phyloP scores from a whole-genome alignment of 30 jellyfish, hydroid and myxozoan species.

The Catostylus mosaicus region DNA sequence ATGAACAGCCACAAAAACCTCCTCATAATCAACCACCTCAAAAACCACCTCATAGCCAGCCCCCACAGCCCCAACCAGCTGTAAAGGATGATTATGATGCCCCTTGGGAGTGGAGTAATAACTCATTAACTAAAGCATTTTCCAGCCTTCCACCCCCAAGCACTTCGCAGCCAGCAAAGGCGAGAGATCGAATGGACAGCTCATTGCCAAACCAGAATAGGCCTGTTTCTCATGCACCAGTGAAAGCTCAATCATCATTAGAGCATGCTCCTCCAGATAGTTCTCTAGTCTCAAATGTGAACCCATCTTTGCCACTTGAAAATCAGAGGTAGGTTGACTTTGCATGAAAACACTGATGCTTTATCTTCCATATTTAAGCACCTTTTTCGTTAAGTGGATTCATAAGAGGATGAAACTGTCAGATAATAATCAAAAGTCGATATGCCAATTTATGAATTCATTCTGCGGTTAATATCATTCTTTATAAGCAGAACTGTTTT shows the following conservation, averaged over 20 bases:
- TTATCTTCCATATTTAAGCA: background rate
- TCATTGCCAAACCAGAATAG: conserved; percentile 20
- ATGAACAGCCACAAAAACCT: conserved; percentile 46
- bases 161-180: conserved; percentile 42
- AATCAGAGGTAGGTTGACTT: conserved; percentile 78
- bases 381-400: background rate
- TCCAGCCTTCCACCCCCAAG: conserved; percentile 66
- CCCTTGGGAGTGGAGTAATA: conserved; percentile 93
- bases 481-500: background rate
- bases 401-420: too few species aligned
- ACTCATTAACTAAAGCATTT: conserved; percentile 52
- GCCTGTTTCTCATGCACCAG: conserved; percentile 14
- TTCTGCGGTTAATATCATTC: background rate
- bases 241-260: conserved; percentile 32
- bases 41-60: conserved; percentile 32
- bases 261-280: conserved; percentile 25
- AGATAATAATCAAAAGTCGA: too few species aligned
- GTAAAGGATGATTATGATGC: conserved; percentile 87
- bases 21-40: conserved; percentile 18
- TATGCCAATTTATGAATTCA: too few species aligned
- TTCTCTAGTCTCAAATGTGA: conserved; percentile 57
- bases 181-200: conserved; percentile 48
- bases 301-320: conserved; percentile 90
- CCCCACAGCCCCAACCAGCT: conserved; percentile 22
- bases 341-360: background rate